phyloP scores from a whole-genome alignment of 1,140 invertebrate species.

The Orchestia grillus region DNA sequence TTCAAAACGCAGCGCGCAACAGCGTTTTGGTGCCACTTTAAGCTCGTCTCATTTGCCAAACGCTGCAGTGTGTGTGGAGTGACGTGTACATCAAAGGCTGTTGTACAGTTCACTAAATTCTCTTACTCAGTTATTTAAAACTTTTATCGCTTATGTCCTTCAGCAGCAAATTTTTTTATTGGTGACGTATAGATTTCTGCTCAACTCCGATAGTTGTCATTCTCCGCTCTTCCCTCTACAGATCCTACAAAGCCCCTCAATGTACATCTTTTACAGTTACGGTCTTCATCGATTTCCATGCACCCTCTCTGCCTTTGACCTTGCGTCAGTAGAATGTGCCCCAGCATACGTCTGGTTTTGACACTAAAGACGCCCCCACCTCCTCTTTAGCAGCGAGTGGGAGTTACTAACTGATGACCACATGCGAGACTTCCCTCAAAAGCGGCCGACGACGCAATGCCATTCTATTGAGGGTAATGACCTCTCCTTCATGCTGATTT shows the following conservation, averaged over 20 bases:
- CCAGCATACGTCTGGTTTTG: not conserved
- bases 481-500: not conserved
- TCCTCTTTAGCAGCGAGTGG: not conserved
- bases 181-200: not conserved
- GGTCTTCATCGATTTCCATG: not conserved
- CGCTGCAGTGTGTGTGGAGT: not conserved
- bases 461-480: not conserved
- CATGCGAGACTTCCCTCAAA: not conserved
- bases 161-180: not conserved
- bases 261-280: not conserved
- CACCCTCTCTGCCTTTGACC: not conserved
- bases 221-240: not conserved
- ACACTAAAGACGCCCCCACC: not conserved
- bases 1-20: not conserved
- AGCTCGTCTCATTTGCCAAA: not conserved
- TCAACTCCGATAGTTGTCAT: not conserved
- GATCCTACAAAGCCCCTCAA: not conserved
- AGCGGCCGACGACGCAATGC: not conserved
- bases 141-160: not conserved
- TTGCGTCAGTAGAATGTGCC: not conserved
- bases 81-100: not conserved
- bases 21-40: not conserved
- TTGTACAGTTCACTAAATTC: not conserved
- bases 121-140: not conserved
- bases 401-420: not conserved